Evolutionary conservation across 2,113 vertebrate species (phyloP).

Genomic region (Tragulus kanchil): DNA sequence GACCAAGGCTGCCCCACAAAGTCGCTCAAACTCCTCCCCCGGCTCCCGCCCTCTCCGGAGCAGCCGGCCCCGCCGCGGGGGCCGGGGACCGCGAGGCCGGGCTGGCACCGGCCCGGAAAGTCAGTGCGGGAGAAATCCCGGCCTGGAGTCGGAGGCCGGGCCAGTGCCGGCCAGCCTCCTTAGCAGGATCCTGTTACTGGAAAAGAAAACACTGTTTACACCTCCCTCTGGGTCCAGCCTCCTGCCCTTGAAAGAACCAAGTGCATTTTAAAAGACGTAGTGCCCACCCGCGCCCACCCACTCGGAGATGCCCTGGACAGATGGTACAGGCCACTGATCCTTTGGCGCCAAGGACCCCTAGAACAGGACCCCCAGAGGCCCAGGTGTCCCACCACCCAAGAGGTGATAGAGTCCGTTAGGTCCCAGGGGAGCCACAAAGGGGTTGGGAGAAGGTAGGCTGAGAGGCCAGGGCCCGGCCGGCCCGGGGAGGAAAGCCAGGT

Average conservation of each 20-base stretch:
- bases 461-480: background rate
- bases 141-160: conserved; percentile 83
- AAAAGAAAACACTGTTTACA: conserved; percentile 36
- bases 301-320: background rate
- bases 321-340: background rate
- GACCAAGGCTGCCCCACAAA: conserved; percentile 74
- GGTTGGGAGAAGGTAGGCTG: background rate
- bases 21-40: conserved; percentile 77
- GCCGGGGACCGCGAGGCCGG: conserved; percentile 74
- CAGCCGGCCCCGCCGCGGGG: conserved; percentile 81
- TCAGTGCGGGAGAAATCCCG: conserved; percentile 89
- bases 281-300: background rate
- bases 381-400: background rate
- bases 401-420: background rate
- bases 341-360: background rate
- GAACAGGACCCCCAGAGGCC: background rate
- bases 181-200: conserved; percentile 77
- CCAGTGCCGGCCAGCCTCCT: no score
- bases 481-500: background rate
- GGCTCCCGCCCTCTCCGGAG: conserved; percentile 52
- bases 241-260: background rate
- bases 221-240: background rate
- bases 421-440: background rate
- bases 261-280: background rate
- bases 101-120: conserved; percentile 79